Evolutionary conservation across 2,797 vertebrate genomes (phyloP), one percentile per base, ranked within the genome.

Genomic region (Molossus molossus): DNA sequence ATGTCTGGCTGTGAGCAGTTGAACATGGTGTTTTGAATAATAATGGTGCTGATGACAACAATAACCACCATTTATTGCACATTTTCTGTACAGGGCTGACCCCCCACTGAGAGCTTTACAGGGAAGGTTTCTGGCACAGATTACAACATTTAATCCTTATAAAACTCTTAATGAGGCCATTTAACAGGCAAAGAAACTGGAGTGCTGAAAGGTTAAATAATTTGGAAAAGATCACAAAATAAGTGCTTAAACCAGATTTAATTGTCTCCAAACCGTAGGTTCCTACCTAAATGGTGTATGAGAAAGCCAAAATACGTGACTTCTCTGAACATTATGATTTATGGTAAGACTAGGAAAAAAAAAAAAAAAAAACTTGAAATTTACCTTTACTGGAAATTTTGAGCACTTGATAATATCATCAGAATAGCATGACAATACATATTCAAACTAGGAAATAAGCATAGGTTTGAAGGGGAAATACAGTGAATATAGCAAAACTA

Each of bases 131-230:
- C 55, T 95, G 64, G 48, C 17, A 12, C 73, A 94, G 64, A 88
- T 90, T 92, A 91, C 70, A 95, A 89, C 67, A 53, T 94, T 93
- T 91, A 94, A 90, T 83, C 69, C 65, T 96, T 87, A 83, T 76
- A 92, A 95, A 95, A 90, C 6, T 76, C 40, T 50, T 95, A 91
- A 95, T 70, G 70, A 91, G 48, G 50, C 69, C 48, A 77, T 94
- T 95, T 89, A 91, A 81, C 60, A 89, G 64, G 40, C 25, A 89
- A 87, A 77, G 60, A 82, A 91, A 87, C 60, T 77, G 23, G 9
- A 88, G 55, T 89, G 13, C 20, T 70, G 7, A 92, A 96, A 96
- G 93, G 64, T 85, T 93, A 90, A 97, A 60, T 94, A 77, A 95
- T 45, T 91, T 87, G 73, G 62, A 72, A 93, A 97, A 84, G 79